Conservation (phyloP, 2,113 vertebrate genomes). For the Aspiorhynchus laticeps region DNA sequence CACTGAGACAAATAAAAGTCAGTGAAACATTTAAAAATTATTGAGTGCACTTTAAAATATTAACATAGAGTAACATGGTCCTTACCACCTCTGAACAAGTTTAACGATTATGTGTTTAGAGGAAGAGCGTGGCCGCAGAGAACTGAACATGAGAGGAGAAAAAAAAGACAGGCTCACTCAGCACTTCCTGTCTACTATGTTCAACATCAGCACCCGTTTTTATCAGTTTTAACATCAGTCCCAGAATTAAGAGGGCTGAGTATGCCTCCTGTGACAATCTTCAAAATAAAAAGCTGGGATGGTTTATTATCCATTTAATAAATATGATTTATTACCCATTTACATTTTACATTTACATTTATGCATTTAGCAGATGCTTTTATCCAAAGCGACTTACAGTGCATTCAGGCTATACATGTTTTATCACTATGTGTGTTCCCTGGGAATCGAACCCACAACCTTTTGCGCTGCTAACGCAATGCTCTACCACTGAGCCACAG, state of each 20-base stretch:
- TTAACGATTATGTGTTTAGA: conserved; percentile 88
- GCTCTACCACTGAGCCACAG: too few relatives aligned
- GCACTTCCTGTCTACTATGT: conserved; percentile 5
- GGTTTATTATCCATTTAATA: too few relatives aligned
- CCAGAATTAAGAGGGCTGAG: neutral
- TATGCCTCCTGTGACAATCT: neutral
- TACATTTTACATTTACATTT: too few relatives aligned
- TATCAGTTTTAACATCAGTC: neutral
- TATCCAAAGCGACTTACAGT: too few relatives aligned
- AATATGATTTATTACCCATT: too few relatives aligned
- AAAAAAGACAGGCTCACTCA: conserved; percentile 41
- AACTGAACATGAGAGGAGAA: conserved; percentile 78
- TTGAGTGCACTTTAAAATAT: conserved; percentile 58
- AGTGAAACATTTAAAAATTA: conserved; percentile 21
- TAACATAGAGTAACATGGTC: conserved; percentile 72
- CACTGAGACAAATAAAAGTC: neutral
- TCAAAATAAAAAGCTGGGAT: neutral
- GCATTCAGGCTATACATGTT: too few relatives aligned
- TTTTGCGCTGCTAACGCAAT: too few relatives aligned
- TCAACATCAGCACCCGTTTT: conserved; percentile 18
- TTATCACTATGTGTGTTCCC: too few relatives aligned
- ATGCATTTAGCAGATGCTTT: too few relatives aligned
- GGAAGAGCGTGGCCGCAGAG: conserved; percentile 82
- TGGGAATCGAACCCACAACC: too few relatives aligned
- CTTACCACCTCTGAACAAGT: conserved; percentile 91